These are phyloP conservation scores for Dexiosoma caninum DNA, from an alignment of 2,888 invertebrate species.

Conservation along the genomic window DNA sequence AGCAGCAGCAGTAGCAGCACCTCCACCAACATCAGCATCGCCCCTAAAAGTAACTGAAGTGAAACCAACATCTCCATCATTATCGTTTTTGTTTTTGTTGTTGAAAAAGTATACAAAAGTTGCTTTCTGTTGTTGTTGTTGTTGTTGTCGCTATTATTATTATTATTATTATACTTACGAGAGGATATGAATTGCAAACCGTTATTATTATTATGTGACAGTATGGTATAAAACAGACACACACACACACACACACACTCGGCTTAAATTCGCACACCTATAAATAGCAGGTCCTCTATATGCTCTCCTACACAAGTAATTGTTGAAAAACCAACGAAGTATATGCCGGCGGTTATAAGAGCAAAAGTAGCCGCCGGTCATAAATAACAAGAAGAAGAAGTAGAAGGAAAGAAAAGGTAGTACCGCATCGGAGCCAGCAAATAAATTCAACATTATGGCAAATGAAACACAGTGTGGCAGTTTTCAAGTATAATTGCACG, in stretches of 20 bases:
- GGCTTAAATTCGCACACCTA: background rate
- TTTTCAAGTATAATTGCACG: conserved; percentile 2
- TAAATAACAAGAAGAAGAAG: conserved; percentile 35
- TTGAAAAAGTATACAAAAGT: background rate
- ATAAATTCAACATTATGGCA: background rate
- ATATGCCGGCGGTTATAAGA: conserved; percentile 49
- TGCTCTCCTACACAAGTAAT: conserved; percentile 43
- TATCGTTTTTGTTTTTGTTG: conserved; percentile 2
- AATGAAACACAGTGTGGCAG: conserved; percentile 1
- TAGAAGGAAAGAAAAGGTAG: conserved; percentile 26
- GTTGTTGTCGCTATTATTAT: background rate
- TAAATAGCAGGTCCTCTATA: background rate
- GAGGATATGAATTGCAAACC: conserved; percentile 52
- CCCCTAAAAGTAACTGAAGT: conserved; percentile 29
- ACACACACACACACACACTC: background rate
- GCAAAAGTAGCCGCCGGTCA: conserved; percentile 52
- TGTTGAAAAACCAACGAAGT: conserved; percentile 57
- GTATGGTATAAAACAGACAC: background rate
- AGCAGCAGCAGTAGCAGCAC: conserved; percentile 19
- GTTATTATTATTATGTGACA: conserved; percentile 38
- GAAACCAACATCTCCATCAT: conserved; percentile 35
- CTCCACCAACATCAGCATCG: no score
- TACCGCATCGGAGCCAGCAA: conserved; percentile 6
- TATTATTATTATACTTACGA: conserved; percentile 29
- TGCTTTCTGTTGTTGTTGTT: no score